Conservation (phyloP, 2,797 vertebrate species). For the Philypnodon macrostomus region DNA sequence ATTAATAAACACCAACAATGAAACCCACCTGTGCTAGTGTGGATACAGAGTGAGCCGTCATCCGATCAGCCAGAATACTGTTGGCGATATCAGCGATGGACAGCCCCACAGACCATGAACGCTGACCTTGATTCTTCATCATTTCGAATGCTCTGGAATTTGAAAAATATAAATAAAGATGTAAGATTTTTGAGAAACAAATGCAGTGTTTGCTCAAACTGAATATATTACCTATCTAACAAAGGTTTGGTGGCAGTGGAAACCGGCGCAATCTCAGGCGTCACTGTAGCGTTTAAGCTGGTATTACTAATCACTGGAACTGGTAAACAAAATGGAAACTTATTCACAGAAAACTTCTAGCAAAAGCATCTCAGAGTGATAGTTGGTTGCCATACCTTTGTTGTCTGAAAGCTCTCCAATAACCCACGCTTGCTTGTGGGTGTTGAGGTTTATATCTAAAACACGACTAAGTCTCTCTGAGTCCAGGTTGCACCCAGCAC, state of each 20-base stretch:
- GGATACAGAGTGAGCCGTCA: constrained; percentile 88
- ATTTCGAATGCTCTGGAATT: constrained; percentile 84
- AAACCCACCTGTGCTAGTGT: constrained; percentile 87
- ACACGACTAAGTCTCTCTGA: constrained; percentile 84
- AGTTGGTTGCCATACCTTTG: constrained; percentile 79
- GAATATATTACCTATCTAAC: constrained; percentile 79
- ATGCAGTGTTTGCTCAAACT: background rate
- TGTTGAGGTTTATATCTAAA: constrained; percentile 78
- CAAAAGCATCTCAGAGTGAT: background rate
- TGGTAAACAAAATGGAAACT: constrained; percentile 48
- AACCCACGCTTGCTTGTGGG: constrained; percentile 84
- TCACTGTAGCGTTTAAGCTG: constrained; percentile 33
- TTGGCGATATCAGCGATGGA: constrained; percentile 91
- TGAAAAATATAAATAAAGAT: background rate
- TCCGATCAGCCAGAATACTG: constrained; percentile 85
- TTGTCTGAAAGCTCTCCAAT: constrained; percentile 90
- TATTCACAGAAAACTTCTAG: background rate
- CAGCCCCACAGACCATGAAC: constrained; percentile 91
- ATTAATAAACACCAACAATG: background rate
- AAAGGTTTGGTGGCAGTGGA: constrained; percentile 76
- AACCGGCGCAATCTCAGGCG: constrained; percentile 59
- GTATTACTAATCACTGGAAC: constrained; percentile 83
- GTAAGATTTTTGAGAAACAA: background rate
- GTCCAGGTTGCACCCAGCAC: constrained; percentile 93
- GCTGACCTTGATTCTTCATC: constrained; percentile 86